phyloP scores from a whole-genome alignment of 2,113 vertebrate genomes.

The Ctenomys sociabilis region DNA sequence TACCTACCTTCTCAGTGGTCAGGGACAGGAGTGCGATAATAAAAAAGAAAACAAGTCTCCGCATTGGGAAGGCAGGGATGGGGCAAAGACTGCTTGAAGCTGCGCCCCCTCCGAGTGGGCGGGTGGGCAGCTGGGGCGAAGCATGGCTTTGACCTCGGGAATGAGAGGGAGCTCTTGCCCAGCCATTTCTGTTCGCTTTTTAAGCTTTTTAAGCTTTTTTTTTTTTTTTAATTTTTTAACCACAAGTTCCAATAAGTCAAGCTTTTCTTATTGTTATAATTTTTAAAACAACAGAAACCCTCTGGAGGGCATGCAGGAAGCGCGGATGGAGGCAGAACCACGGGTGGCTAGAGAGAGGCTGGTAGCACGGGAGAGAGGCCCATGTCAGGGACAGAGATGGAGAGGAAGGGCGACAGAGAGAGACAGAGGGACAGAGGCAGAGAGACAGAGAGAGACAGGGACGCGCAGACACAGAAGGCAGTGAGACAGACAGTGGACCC shows the following conservation, averaged over 20 bases:
- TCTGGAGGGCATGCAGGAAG: constrained; percentile 90
- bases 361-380: constrained; percentile 45
- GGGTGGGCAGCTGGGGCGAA: neutral
- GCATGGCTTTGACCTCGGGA: constrained; percentile 5
- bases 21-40: constrained; percentile 98
- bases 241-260: constrained; percentile 64
- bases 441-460: neutral
- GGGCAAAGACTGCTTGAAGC: constrained; percentile 94
- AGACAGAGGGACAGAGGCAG: constrained; percentile 57
- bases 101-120: neutral
- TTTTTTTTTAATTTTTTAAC: constrained; percentile 13
- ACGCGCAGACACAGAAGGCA: neutral
- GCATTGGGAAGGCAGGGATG: constrained; percentile 94
- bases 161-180: constrained; percentile 21
- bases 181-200: constrained; percentile 82
- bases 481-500: constrained; percentile 54
- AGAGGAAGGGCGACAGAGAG: constrained; percentile 65
- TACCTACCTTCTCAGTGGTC: constrained; percentile 99
- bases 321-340: constrained; percentile 85
- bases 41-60: constrained; percentile 96
- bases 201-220: constrained; percentile 80
- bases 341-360: constrained; percentile 33
- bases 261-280: constrained; percentile 69
- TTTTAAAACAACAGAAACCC: constrained; percentile 80
- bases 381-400: constrained; percentile 24